Conservation (phyloP, 2,888 invertebrate species). For the Sthenelais limicola region DNA sequence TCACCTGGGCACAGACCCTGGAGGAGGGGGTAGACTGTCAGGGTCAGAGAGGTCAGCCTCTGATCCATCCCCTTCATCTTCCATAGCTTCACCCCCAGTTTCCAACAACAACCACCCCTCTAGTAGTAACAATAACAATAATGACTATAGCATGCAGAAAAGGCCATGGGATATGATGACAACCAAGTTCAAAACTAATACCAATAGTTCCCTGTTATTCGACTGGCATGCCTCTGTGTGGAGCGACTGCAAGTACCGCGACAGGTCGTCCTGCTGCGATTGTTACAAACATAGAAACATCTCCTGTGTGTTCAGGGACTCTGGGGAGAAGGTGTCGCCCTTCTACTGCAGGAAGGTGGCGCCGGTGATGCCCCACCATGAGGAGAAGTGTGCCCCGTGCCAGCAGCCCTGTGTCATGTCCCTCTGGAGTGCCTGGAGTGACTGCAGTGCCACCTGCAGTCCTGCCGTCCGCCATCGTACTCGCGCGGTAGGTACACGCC, state of each 20-base stretch:
- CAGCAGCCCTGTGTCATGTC: slow-evolving; percentile 46
- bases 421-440: slow-evolving; percentile 44
- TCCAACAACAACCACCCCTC: no score
- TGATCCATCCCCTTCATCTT: no score
- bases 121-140: no score
- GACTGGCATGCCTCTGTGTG: slow-evolving; percentile 29
- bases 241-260: slow-evolving; percentile 32
- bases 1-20: no score
- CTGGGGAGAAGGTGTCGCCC: slow-evolving; percentile 27
- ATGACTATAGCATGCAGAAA: no score
- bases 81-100: no score
- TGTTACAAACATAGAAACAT: slow-evolving; percentile 36
- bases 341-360: slow-evolving; percentile 43
- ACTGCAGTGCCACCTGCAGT: slow-evolving; percentile 40
- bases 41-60: no score
- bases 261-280: slow-evolving; percentile 35
- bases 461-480: slow-evolving; percentile 35
- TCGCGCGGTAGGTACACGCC: slow-evolving; percentile 20
- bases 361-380: slow-evolving; percentile 17
- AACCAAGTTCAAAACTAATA: no score
- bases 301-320: slow-evolving; percentile 2
- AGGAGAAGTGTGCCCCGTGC: slow-evolving; percentile 42
- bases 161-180: no score
- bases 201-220: slow-evolving; percentile 29
- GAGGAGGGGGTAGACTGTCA: no score